Evolutionary conservation across 2,888 invertebrate genomes (phyloP).

Genomic region (Andrena hattorfiana): DNA sequence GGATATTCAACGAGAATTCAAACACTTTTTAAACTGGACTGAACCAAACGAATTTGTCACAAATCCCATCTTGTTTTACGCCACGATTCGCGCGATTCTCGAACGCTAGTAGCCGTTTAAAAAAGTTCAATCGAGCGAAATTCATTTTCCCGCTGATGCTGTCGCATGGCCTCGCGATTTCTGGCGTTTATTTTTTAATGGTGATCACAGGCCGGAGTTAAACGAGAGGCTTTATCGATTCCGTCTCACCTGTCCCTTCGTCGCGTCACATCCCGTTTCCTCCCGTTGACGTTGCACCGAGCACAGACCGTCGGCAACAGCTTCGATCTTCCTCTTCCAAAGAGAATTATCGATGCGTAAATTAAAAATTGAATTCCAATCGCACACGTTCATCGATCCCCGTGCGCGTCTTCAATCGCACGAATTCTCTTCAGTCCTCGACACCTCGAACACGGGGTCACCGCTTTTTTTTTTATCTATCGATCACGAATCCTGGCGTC

Average conservation of each 20-base stretch:
- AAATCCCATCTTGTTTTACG: background rate
- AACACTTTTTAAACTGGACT: background rate
- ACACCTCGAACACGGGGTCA: background rate
- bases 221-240: conserved; percentile 50
- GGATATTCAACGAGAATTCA: background rate
- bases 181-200: conserved; percentile 54
- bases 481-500: too few species aligned
- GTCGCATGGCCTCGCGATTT: conserved; percentile 22
- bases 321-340: conserved; percentile 45
- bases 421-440: background rate
- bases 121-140: conserved; percentile 40
- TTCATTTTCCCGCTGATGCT: conserved; percentile 36
- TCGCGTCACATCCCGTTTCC: conserved; percentile 3
- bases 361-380: conserved; percentile 72
- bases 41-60: conserved; percentile 34
- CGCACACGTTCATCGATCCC: conserved; percentile 2
- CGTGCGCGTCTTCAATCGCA: background rate
- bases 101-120: background rate
- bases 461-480: too few species aligned
- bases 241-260: conserved; percentile 48
- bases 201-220: conserved; percentile 5
- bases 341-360: conserved; percentile 70
- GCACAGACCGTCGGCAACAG: conserved; percentile 25
- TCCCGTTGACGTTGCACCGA: conserved; percentile 27
- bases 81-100: background rate